Evolutionary conservation across 2,113 vertebrate genomes (phyloP).

Genomic region (Pangasianodon gigas): DNA sequence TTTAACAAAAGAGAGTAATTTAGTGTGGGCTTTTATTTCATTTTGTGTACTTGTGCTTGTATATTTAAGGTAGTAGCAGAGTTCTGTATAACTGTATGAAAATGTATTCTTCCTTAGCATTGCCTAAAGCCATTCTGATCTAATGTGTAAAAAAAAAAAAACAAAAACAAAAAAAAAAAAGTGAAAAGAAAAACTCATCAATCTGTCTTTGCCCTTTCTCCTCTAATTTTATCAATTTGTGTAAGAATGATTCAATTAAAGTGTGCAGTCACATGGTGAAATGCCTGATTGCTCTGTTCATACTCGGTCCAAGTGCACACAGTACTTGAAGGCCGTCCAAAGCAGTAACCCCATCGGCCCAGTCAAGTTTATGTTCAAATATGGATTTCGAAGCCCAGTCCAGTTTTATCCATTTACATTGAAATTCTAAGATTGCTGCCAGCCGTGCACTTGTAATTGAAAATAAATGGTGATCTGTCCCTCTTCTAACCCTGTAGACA

Average conservation of each 20-base stretch:
- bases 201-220: slow-evolving; percentile 53
- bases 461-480: slow-evolving; percentile 75
- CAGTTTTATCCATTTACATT: slow-evolving; percentile 27
- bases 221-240: slow-evolving; percentile 68
- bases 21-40: slow-evolving; percentile 79
- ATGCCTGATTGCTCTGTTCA: slow-evolving; percentile 36
- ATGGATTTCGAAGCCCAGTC: slow-evolving; percentile 35
- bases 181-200: slow-evolving; percentile 65
- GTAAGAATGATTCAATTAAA: slow-evolving; percentile 69
- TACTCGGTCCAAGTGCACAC: slow-evolving; percentile 33
- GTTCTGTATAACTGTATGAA: slow-evolving; percentile 85
- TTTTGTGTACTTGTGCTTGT: slow-evolving; percentile 85
- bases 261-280: slow-evolving; percentile 69
- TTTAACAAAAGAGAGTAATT: slow-evolving; percentile 73
- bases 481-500: slow-evolving; percentile 74
- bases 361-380: slow-evolving; percentile 16
- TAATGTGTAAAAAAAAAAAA: slow-evolving; percentile 74
- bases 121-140: slow-evolving; percentile 80
- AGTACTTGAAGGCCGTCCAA: slow-evolving; percentile 63
- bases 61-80: slow-evolving; percentile 87
- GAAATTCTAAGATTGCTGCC: slow-evolving; percentile 28
- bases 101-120: slow-evolving; percentile 82
- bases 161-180: slow-evolving; percentile 66
- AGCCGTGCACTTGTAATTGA: slow-evolving; percentile 57
- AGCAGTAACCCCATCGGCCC: background rate